phyloP scores from a whole-genome alignment of 2,113 vertebrate species.

The Trinectes maculatus region DNA sequence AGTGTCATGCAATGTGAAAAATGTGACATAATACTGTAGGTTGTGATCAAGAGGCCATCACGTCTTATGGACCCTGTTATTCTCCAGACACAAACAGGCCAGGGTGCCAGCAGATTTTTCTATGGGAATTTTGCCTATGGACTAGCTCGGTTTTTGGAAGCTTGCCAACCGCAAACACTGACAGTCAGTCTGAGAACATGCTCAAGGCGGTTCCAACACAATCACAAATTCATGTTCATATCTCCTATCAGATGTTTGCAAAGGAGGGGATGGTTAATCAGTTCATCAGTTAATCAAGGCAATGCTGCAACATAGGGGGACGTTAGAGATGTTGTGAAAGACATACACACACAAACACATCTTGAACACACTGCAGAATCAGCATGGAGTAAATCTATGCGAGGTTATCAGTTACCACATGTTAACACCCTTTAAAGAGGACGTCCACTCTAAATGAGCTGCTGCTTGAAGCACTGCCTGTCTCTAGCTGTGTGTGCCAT shows the following conservation, averaged over 20 bases:
- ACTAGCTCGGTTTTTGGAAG: not conserved
- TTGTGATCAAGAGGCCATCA: not conserved
- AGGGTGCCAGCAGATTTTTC: not conserved
- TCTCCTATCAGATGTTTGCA: not conserved
- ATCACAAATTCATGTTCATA: not conserved
- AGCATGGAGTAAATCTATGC: constrained; percentile 31
- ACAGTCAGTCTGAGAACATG: not conserved
- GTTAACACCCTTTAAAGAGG: constrained; percentile 49
- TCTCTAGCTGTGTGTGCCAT: constrained; percentile 22
- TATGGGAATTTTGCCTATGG: not conserved
- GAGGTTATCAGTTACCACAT: constrained; percentile 24
- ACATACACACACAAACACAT: not conserved
- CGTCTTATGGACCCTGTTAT: not conserved
- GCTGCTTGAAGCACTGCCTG: constrained; percentile 13
- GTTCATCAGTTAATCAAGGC: not conserved
- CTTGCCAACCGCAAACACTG: not conserved
- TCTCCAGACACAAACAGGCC: not conserved
- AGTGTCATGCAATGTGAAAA: no score
- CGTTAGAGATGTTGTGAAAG: not conserved
- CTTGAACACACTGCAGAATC: not conserved
- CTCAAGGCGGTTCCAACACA: not conserved
- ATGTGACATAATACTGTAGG: no score
- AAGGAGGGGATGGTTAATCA: not conserved
- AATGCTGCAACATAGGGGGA: not conserved
- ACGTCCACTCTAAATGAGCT: constrained; percentile 48